Evolutionary conservation across 2,113 vertebrate genomes (phyloP).

Genomic region (pig (Sus scrofa)): DNA sequence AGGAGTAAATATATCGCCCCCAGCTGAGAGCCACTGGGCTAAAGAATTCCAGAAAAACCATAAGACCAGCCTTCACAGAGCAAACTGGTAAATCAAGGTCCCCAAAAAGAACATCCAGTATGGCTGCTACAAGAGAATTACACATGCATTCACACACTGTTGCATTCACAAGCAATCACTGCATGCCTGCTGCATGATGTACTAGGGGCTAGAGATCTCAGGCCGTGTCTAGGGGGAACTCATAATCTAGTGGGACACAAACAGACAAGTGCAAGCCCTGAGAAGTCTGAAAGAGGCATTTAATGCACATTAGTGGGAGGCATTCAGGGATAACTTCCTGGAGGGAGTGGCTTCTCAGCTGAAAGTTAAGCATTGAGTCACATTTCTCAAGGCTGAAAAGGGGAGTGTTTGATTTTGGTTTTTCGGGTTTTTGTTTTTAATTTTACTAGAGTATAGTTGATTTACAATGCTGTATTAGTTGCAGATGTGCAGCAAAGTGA

Average conservation of each 20-base stretch:
- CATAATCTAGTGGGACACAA: neutral
- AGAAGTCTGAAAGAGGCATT: neutral
- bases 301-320: neutral
- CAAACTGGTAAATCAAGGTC: neutral
- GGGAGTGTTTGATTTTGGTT: too few species aligned
- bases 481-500: too few species aligned
- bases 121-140: neutral
- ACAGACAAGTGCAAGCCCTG: neutral
- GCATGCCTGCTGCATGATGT: rapidly evolving
- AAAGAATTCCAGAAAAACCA: neutral
- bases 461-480: too few species aligned
- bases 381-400: neutral
- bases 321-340: conserved; percentile 2
- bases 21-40: neutral
- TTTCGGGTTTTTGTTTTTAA: too few species aligned
- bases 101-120: neutral
- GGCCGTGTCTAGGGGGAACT: neutral
- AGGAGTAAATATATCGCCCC: neutral
- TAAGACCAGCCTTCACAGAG: neutral
- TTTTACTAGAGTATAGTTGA: too few species aligned
- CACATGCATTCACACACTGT: neutral
- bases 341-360: neutral
- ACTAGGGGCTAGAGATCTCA: neutral
- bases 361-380: neutral
- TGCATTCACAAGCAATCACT: neutral